Conservation (phyloP, 2,888 invertebrate species). For the Leucophenga montana region DNA sequence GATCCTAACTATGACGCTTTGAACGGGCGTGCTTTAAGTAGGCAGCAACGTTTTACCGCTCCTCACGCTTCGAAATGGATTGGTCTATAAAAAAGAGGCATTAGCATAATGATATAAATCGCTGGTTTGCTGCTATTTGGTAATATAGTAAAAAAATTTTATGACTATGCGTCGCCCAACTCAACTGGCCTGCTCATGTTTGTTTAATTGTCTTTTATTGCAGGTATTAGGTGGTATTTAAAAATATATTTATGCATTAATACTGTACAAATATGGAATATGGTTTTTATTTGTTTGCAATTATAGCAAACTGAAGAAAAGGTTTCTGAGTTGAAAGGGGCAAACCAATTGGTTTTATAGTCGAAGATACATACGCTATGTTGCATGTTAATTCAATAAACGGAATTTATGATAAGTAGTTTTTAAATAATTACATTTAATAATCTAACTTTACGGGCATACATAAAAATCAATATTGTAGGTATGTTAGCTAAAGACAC, state of each 20-base stretch:
- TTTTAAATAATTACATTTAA: too few relatives aligned
- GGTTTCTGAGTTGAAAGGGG: neutral
- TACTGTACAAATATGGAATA: neutral
- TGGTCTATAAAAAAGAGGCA: constrained; percentile 30
- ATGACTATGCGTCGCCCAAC: constrained; percentile 38
- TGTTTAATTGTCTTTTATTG: constrained; percentile 63
- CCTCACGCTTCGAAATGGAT: constrained; percentile 9
- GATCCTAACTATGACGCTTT: neutral
- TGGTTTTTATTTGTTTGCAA: neutral
- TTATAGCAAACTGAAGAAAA: neutral
- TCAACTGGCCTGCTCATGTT: constrained; percentile 44
- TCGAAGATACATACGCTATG: neutral
- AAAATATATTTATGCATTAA: constrained; percentile 23
- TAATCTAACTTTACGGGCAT: too few relatives aligned
- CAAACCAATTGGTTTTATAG: neutral
- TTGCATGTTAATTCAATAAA: too few relatives aligned
- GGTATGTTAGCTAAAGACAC: too few relatives aligned
- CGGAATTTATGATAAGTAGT: too few relatives aligned
- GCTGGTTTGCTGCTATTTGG: constrained; percentile 29
- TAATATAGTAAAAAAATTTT: constrained; percentile 50
- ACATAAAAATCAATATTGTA: too few relatives aligned
- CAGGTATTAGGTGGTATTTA: constrained; percentile 43
- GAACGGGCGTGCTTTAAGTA: constrained; percentile 15
- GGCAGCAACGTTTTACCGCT: constrained; percentile 7
- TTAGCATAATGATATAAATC: constrained; percentile 63